Conservation (phyloP, 2,888 invertebrate genomes). For the Gibbula magus region DNA sequence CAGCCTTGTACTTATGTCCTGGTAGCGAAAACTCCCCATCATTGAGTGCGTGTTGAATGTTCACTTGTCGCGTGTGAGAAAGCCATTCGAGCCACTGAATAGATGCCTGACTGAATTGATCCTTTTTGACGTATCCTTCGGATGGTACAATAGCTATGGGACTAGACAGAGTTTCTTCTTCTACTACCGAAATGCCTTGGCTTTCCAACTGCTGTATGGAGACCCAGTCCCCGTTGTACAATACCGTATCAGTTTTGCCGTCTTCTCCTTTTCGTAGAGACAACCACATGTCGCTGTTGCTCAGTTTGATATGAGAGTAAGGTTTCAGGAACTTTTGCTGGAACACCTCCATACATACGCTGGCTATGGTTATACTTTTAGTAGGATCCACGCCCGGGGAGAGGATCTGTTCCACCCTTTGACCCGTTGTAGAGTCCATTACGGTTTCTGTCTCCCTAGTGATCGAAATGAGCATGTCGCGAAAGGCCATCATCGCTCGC, state of each 20-base stretch:
- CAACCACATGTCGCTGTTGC: not conserved
- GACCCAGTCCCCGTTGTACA: not conserved
- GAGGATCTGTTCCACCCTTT: not conserved
- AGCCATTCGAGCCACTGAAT: not conserved
- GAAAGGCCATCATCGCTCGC: conserved; percentile 32
- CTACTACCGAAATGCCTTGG: not conserved
- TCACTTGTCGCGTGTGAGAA: not conserved
- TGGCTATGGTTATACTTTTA: not conserved
- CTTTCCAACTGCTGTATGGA: not conserved
- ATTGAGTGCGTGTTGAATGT: conserved; percentile 7
- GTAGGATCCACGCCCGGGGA: conserved; percentile 13
- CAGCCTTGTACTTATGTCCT: not conserved
- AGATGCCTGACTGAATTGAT: not conserved
- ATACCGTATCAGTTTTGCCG: not conserved
- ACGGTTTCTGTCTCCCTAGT: conserved; percentile 24
- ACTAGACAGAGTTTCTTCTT: not conserved
- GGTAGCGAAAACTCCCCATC: not conserved
- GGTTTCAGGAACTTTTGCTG: not conserved
- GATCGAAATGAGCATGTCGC: conserved; percentile 29
- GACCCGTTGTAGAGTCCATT: not conserved
- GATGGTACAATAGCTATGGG: not conserved
- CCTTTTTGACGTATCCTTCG: not conserved
- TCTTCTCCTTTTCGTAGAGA: not conserved
- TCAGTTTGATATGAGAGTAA: not conserved
- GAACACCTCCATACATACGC: not conserved